A percentile compares a stretch with the other conserved stretches of the same genome.
phyloP scores from a whole-genome alignment of 2,113 vertebrate genomes.

The Otocyon megalotis region DNA sequence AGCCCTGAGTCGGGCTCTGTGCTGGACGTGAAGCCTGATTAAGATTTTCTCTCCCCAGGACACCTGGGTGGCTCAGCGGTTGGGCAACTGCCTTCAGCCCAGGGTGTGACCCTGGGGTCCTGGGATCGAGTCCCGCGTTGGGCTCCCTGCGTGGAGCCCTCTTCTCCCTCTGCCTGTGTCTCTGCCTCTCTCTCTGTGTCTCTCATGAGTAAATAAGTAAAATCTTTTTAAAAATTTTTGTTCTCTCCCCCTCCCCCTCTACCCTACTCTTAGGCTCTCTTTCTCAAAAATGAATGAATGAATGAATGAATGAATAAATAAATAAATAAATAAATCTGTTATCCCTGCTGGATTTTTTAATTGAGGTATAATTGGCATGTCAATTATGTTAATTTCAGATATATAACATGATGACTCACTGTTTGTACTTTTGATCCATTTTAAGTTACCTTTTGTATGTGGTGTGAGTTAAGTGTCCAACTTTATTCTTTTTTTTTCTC shows the following conservation, averaged over 20 bases:
- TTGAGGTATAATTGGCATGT: not conserved
- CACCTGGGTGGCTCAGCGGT: too few species aligned
- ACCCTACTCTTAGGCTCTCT: not conserved
- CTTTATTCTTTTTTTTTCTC: not conserved
- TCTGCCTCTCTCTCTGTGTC: too few species aligned
- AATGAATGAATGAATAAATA: not conserved
- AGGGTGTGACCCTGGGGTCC: too few species aligned
- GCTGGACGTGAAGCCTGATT: not conserved
- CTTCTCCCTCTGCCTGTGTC: not conserved
- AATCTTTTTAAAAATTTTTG: too few species aligned
- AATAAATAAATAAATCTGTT: not conserved
- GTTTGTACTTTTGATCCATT: not conserved
- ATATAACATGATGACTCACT: not conserved
- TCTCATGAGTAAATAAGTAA: too few species aligned
- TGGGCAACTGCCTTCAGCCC: too few species aligned
- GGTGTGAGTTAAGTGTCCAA: not conserved
- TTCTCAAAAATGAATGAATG: not conserved
- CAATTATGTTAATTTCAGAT: not conserved
- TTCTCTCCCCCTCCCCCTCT: too few species aligned
- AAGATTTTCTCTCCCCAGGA: not conserved
- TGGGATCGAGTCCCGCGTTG: too few species aligned
- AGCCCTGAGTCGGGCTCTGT: not conserved
- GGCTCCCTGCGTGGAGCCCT: too few species aligned
- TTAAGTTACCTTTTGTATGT: not conserved
- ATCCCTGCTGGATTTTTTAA: not conserved